phyloP scores from a whole-genome alignment of 2,113 vertebrate genomes.

The Motacilla tschutschensis region DNA sequence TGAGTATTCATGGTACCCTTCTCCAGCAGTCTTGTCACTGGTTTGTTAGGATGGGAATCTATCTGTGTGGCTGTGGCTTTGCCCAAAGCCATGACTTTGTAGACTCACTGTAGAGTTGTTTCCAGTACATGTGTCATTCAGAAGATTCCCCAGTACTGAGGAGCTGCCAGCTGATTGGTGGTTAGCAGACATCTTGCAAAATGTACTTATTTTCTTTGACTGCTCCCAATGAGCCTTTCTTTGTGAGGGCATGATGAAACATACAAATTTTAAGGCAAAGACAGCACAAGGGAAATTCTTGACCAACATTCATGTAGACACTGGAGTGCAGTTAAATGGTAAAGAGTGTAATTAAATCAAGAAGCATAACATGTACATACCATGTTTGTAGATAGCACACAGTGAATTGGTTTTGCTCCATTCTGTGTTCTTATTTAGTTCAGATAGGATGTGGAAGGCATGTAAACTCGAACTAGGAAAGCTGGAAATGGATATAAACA shows the following conservation, averaged over 20 bases:
- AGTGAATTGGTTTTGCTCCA: accelerated
- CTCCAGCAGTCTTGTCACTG: neutral
- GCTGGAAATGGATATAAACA: neutral
- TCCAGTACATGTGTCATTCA: neutral
- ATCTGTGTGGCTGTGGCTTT: neutral
- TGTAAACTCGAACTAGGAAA: neutral
- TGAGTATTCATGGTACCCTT: neutral
- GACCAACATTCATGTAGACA: neutral
- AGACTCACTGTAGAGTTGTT: neutral
- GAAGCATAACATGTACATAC: neutral
- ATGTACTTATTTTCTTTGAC: neutral
- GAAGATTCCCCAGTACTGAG: neutral
- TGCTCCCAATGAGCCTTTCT: neutral
- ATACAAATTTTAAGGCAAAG: neutral
- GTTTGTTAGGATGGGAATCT: neutral
- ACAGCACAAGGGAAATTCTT: neutral
- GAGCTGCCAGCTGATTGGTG: neutral
- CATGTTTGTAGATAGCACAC: neutral
- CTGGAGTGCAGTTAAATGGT: neutral
- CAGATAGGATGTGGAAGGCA: neutral
- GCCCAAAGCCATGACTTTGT: neutral
- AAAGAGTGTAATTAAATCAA: neutral
- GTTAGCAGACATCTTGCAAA: neutral
- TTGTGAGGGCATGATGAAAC: neutral
- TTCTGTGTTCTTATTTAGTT: neutral